Percentiles rank a stretch among this genome's conserved stretches.
Evolutionary conservation across 2,113 vertebrate genomes (phyloP).

Genomic region (Megatriorchis doriae): DNA sequence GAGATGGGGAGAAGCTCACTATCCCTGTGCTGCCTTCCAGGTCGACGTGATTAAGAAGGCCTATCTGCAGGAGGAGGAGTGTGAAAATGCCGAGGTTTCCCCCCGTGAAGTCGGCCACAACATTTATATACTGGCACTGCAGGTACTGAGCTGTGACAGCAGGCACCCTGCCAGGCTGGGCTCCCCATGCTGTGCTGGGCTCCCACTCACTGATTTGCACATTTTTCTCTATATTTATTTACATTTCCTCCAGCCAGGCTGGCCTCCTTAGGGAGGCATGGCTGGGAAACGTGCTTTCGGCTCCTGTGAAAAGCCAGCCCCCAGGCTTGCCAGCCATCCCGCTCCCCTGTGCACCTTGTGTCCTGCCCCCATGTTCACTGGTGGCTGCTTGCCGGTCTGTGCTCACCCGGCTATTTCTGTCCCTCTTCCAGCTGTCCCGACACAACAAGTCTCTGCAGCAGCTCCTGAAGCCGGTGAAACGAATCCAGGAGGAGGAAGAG

Average conservation of each 20-base stretch:
- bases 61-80: conserved; percentile 89
- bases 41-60: conserved; percentile 96
- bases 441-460: conserved; percentile 90
- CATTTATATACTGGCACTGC: conserved; percentile 94
- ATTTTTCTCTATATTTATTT: neutral
- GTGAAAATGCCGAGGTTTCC: conserved; percentile 85
- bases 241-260: neutral
- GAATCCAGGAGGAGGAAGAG: conserved; percentile 88
- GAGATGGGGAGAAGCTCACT: neutral
- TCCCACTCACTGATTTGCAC: neutral
- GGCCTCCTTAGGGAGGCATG: neutral
- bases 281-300: neutral
- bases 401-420: neutral
- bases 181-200: neutral
- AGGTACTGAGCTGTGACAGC: conserved; percentile 73
- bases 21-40: conserved; percentile 59
- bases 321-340: accelerated
- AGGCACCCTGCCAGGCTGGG: neutral
- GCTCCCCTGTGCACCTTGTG: too few species aligned
- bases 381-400: neutral
- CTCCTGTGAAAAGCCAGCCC: neutral
- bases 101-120: conserved; percentile 94
- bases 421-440: conserved; percentile 81
- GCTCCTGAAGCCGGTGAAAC: conserved; percentile 85
- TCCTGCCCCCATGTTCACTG: accelerated